Evolutionary conservation across 2,888 invertebrate species (phyloP).

Genomic region (Eledona agricola): DNA sequence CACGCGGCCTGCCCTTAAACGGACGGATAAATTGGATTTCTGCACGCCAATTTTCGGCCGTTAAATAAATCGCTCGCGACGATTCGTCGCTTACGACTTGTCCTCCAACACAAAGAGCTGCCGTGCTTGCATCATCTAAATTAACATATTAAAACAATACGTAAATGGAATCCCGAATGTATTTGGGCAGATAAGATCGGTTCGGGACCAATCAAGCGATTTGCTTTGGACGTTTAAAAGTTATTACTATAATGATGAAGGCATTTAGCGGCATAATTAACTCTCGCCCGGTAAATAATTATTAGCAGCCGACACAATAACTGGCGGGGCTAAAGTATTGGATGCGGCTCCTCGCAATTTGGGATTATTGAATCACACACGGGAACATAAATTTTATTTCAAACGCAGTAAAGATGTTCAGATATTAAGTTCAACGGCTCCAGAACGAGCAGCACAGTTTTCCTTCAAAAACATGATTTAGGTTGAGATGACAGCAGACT

Average conservation of each 20-base stretch:
- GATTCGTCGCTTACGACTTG: slow-evolving; percentile 21
- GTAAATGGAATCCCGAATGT: slow-evolving; percentile 14
- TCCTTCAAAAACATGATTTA: slow-evolving; percentile 42
- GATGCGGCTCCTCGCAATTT: too few species aligned
- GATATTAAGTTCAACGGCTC: slow-evolving; percentile 37
- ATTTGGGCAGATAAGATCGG: slow-evolving; percentile 21
- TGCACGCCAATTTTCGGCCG: slow-evolving; percentile 32
- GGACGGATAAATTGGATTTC: slow-evolving; percentile 30
- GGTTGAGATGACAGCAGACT: slow-evolving; percentile 40
- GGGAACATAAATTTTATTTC: slow-evolving; percentile 35
- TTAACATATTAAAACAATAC: slow-evolving; percentile 27
- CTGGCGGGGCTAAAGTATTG: too few species aligned
- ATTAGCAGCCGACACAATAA: too few species aligned
- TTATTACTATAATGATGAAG: slow-evolving; percentile 24
- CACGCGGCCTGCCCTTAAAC: slow-evolving; percentile 30
- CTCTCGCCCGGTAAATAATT: slow-evolving; percentile 13
- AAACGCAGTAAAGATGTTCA: slow-evolving; percentile 31
- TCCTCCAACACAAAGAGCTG: slow-evolving; percentile 6
- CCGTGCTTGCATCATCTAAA: slow-evolving; percentile 21
- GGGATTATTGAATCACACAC: too few species aligned
- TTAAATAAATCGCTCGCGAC: slow-evolving; percentile 26
- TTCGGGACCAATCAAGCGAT: slow-evolving; percentile 10
- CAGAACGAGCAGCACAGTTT: slow-evolving; percentile 38
- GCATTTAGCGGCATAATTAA: slow-evolving; percentile 23
- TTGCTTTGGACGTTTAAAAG: slow-evolving; percentile 10